Base-by-base conservation (phyloP, 2,113 vertebrate genomes). In the Apteryx owenii region DNA sequence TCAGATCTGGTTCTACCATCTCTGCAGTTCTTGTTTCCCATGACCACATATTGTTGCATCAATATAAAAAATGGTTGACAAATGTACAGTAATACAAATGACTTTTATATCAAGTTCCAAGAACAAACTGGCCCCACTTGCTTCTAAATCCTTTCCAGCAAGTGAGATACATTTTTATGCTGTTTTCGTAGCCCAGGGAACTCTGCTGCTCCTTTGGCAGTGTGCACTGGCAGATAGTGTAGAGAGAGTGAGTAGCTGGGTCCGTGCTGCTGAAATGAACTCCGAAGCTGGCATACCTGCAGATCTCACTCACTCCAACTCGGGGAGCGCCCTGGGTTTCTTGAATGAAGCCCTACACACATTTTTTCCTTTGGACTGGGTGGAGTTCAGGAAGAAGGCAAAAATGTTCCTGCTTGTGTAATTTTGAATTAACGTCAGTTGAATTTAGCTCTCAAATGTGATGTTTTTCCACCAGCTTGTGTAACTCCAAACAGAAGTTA, bases 391-490 rank as follows among this genome's bases (percentile, higher is more conserved):
- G 58, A 80, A 62, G 90, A 82, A 92, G 70, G 53, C 44, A 85
- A 81, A 89, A 87, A 66, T 50, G 44, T 80, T 87, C 77, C 78
- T 87, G 38, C 42, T 93, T 69, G 73, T 90, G 66, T 93, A 53
- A 89, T 87, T 90, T 89, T 87, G 83, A 89, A 54, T 87, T 92
- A 62, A 92, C 48, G 87, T 89, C 77, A 72, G 44, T 40, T 89
- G 51, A 89, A 79, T 58, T 44, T 46, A 54, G 42, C 78, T 90
- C 66, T 89, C 5, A 1, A 85, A 82, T 82, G 53, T 62, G 66
- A 72, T 79, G 9, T 81, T 93, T 94, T 96, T 90, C 85, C 42
- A 79, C 89, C 36, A 72, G 42, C 61, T 81, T 88, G n/a, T 81
- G 83, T 87, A 92, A 92, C 13, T 84, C 23, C 54, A 36, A 85